Base-by-base conservation (phyloP, 2,797 vertebrate genomes). In the Tapera naevia region DNA sequence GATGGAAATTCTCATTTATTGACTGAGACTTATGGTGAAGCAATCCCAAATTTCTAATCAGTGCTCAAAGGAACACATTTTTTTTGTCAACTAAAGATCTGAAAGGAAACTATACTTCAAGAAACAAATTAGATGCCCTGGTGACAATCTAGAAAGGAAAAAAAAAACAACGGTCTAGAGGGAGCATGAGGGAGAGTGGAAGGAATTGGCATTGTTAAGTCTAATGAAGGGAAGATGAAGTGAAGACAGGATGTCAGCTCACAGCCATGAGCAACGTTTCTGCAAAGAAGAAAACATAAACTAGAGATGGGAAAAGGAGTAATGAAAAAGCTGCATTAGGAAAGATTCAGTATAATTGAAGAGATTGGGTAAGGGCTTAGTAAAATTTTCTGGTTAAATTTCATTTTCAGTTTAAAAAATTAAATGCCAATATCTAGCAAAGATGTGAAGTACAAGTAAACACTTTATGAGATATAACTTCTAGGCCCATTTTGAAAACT, bases 151-250 rank as follows among this genome's bases (percentile, higher is more conserved):
- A 93, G 58, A 70, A 91, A 67, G 19, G 62, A 84, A 74, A 75
- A 95, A 80, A 41, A 84, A 94, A 91, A 19, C 45, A 73, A 45
- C 54, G 91, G 74, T 86, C 76, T 88, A 30, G 25, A 86, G 50
- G 57, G 43, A 89, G 48, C n/a, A n/a, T 66, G 76, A 74, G 66
- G 86, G 54, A 87, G 71, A 28, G 23, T 89, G 70, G 86, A 91
- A 88, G 24, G 80, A 88, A 75, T 25, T 93, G 93, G 91, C 73
- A 85, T 90, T 95, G 86, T 96, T 96, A 93, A 95, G 95, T 95
- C 93, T 95, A 91, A 41, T 75, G 79, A 72, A 43, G 54, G 67
- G 37, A 89, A 41, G 37, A 48, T 51, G 78, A n/a, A 76, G 51
- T 73, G 84, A 79, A 66, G 33, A 84, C 75, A 51, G 58, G 43